Evolutionary conservation across 2,797 vertebrate species (phyloP), one percentile per base, ranked within the genome.

Genomic region (Amblyraja radiata): DNA sequence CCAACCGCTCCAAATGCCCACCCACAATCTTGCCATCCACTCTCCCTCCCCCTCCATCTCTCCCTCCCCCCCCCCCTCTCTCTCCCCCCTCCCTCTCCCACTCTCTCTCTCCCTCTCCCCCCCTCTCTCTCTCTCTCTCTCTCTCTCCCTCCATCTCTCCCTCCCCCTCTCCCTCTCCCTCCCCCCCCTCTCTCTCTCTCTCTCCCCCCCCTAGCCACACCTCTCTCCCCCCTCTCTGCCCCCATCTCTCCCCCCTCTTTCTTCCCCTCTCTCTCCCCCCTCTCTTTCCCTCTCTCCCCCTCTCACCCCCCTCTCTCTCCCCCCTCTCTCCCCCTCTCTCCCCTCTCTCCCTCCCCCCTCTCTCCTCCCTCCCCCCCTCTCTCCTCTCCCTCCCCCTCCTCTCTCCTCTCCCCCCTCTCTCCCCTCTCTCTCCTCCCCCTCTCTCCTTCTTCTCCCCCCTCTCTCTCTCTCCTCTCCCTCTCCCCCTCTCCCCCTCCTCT

Each of bases 371-470:
- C 95, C 95, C 93, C 94, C 95, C 95, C 95, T 94, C 95, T 96
- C 94, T 93, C 95, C 94, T 94, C 96, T 96, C 95, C 95, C 94
- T 94, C 93, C 94, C 93, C 93, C 94, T n/a, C n/a, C n/a, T n/a
- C n/a, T n/a, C n/a, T n/a, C n/a, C n/a, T n/a, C n/a, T n/a, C n/a
- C n/a, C n/a, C n/a, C n/a, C n/a, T n/a, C n/a, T n/a, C n/a, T n/a
- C n/a, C n/a, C n/a, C n/a, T n/a, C n/a, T n/a, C n/a, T n/a, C 93
- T n/a, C 93, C 93, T 93, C 95, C 94, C 95, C n/a, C n/a, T n/a
- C n/a, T n/a, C n/a, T n/a, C n/a, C n/a, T n/a, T n/a, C n/a, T n/a
- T n/a, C n/a, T n/a, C n/a, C n/a, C n/a, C n/a, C n/a, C n/a, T n/a
- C n/a, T n/a, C n/a, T n/a, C n/a, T n/a, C n/a, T n/a, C n/a, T n/a